Percentiles rank a stretch among this genome's conserved stretches.
Conservation (phyloP, 2,797 vertebrate genomes). For the Sphenodon punctatus region DNA sequence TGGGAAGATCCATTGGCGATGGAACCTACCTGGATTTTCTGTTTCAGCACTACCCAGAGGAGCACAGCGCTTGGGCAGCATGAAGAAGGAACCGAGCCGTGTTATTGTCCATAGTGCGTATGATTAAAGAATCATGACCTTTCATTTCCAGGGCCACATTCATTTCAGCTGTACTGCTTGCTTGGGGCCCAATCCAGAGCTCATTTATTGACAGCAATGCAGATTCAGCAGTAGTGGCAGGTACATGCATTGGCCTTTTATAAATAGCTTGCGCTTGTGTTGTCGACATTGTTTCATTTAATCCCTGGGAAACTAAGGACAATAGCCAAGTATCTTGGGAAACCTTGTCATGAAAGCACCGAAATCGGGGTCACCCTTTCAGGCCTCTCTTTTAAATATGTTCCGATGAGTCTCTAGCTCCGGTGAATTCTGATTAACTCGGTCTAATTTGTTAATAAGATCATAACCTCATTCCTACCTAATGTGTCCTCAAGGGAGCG, state of each 20-base stretch:
- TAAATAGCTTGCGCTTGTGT: not conserved
- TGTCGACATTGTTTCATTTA: not conserved
- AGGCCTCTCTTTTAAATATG: not conserved
- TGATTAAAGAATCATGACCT: not conserved
- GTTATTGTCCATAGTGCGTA: not conserved
- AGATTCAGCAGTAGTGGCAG: accelerated
- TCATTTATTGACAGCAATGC: not conserved
- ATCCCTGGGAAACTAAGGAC: not conserved
- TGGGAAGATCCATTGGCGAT: no score
- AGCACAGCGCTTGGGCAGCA: not conserved
- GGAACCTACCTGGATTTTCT: no score
- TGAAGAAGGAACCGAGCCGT: not conserved
- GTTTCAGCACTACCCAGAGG: no score
- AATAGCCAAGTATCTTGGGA: not conserved
- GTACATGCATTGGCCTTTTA: not conserved
- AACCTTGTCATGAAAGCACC: accelerated
- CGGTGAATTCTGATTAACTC: not conserved
- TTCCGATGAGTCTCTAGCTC: not conserved
- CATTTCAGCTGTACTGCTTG: not conserved
- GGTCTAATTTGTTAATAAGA: not conserved
- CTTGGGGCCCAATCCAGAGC: not conserved
- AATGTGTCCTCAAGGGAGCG: accelerated
- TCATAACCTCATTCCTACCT: constrained; percentile 14
- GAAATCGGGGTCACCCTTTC: not conserved
- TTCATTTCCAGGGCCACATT: not conserved